phyloP scores from a whole-genome alignment of 30 jellyfish, hydroid and myxozoan species.

The Pseudorhiza aurosa region DNA sequence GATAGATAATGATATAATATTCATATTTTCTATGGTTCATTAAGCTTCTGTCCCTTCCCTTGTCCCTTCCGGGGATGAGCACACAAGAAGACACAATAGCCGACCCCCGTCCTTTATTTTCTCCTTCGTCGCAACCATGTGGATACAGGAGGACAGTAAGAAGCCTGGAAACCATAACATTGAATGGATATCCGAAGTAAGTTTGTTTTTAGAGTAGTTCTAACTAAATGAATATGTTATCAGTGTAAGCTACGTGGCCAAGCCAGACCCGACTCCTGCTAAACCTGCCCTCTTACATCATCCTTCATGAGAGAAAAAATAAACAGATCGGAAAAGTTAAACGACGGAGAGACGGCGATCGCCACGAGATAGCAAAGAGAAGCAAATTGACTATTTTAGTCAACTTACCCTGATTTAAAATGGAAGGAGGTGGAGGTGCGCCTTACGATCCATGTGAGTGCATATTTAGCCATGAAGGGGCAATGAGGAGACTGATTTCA shows the following conservation, averaged over 20 bases:
- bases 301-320: neutral
- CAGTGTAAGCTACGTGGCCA: slow-evolving; percentile 20
- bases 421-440: slow-evolving; percentile 86
- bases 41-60: no score
- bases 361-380: neutral
- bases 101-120: no score
- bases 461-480: slow-evolving; percentile 96
- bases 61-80: no score
- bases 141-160: neutral
- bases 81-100: no score
- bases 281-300: slow-evolving; percentile 2
- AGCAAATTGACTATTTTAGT: neutral
- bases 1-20: no score
- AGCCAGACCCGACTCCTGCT: neutral
- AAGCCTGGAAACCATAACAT: slow-evolving; percentile 36
- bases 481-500: slow-evolving; percentile 93
- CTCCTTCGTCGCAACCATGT: neutral
- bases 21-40: no score
- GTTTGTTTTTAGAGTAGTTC: slow-evolving; percentile 10
- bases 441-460: slow-evolving; percentile 98
- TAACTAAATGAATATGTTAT: neutral
- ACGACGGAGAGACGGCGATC: neutral
- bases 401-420: neutral
- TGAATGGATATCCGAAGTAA: neutral
- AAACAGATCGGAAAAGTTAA: neutral